phyloP scores from a whole-genome alignment of 2,888 invertebrate genomes.

The Scaeva pyrastri region DNA sequence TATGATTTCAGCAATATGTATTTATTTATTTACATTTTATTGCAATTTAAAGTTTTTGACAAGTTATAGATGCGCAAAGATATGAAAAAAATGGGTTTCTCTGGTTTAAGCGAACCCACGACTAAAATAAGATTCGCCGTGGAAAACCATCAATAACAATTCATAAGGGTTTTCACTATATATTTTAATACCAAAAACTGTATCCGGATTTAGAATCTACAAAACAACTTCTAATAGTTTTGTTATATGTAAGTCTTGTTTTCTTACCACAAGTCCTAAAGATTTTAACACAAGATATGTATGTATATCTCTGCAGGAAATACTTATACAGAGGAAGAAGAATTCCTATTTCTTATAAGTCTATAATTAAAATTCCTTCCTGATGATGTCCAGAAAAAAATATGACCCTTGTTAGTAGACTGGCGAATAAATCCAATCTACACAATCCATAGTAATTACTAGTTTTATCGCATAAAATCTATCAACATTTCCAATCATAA shows the following conservation, averaged over 20 bases:
- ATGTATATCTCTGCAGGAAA: not conserved
- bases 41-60: no score
- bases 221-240: not conserved
- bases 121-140: not conserved
- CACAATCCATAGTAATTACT: constrained; percentile 57
- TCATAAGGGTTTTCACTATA: not conserved
- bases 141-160: not conserved
- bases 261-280: constrained; percentile 33
- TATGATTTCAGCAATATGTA: no score
- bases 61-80: no score
- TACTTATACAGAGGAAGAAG: constrained; percentile 45
- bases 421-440: constrained; percentile 58
- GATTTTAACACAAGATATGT: constrained; percentile 50
- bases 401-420: constrained; percentile 65
- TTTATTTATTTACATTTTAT: no score
- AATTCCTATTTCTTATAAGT: constrained; percentile 10
- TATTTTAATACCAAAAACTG: not conserved
- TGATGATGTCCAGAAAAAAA: constrained; percentile 43
- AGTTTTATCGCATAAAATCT: constrained; percentile 65
- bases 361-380: constrained; percentile 73
- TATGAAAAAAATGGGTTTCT: no score
- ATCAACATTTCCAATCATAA: constrained; percentile 70
- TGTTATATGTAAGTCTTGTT: constrained; percentile 25
- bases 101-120: no score
- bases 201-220: not conserved